Conservation (phyloP, 2,113 vertebrate genomes). For the Neodontobutis hainanensis region DNA sequence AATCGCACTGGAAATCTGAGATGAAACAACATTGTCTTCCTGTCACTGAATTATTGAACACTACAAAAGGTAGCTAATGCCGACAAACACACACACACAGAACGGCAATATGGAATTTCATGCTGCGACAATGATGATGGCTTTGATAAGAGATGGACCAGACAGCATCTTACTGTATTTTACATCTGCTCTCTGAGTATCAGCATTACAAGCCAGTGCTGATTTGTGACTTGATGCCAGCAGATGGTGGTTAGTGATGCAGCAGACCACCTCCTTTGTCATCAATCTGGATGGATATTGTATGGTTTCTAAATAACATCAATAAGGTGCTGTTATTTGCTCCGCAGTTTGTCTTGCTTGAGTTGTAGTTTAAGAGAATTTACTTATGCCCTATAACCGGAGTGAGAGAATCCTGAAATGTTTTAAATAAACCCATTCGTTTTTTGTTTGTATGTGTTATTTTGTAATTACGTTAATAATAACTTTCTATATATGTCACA, state of each 20-base stretch:
- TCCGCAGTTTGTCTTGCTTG: no score
- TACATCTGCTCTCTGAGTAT: slow-evolving; percentile 5
- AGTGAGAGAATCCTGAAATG: no score
- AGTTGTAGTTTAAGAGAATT: no score
- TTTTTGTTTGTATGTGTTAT: no score
- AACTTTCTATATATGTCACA: no score
- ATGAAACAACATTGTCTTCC: slow-evolving; percentile 41
- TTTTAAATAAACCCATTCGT: no score
- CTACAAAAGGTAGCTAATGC: slow-evolving; percentile 45
- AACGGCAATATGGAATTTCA: slow-evolving; percentile 52
- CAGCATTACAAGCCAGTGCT: not conserved
- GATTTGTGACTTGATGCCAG: not conserved
- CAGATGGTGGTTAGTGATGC: not conserved
- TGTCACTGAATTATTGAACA: slow-evolving; percentile 66
- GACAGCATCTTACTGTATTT: slow-evolving; percentile 18
- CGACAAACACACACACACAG: slow-evolving; percentile 31
- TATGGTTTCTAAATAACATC: not conserved
- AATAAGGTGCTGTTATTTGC: no score
- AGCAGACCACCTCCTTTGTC: not conserved
- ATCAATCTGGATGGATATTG: not conserved
- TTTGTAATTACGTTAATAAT: no score
- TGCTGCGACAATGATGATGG: slow-evolving; percentile 37
- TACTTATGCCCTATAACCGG: no score
- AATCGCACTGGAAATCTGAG: slow-evolving; percentile 56
- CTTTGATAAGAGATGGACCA: slow-evolving; percentile 47